phyloP scores from a whole-genome alignment of 1,140 invertebrate genomes.

The Drosophila micromelanica region DNA sequence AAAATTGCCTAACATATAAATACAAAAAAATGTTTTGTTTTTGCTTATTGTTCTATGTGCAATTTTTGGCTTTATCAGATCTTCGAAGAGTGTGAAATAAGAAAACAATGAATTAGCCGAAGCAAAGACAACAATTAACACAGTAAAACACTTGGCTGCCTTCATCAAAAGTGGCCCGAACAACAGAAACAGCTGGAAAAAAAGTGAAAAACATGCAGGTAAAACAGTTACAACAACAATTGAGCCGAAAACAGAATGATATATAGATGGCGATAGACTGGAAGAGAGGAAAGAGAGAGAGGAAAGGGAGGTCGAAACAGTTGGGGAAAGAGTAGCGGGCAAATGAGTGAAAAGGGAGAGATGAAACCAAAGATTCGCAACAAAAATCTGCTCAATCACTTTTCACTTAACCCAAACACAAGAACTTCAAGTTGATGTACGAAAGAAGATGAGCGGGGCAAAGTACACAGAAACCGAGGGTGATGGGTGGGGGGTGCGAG shows the following conservation, averaged over 20 bases:
- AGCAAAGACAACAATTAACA: constrained; percentile 69
- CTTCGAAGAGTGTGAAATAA: constrained; percentile 20
- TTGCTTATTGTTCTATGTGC: constrained; percentile 35
- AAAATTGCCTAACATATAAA: constrained; percentile 39
- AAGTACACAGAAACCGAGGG: constrained; percentile 20
- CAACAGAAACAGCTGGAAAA: constrained; percentile 41
- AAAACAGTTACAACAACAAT: constrained; percentile 29
- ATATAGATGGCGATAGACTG: neutral
- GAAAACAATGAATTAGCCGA: constrained; percentile 34
- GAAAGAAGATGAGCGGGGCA: neutral
- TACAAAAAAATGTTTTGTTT: constrained; percentile 17
- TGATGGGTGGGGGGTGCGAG: constrained; percentile 12
- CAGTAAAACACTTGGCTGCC: constrained; percentile 59
- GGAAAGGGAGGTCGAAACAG: neutral
- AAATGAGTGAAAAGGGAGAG: constrained; percentile 7
- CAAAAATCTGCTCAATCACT: constrained; percentile 82
- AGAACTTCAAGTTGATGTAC: constrained; percentile 72
- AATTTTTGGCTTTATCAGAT: constrained; percentile 50
- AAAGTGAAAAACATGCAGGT: no score
- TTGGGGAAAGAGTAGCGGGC: neutral
- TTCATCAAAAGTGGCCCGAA: constrained; percentile 47
- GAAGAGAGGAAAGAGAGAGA: constrained; percentile 1
- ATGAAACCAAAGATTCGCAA: constrained; percentile 76
- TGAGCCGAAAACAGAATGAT: constrained; percentile 12
- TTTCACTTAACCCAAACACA: constrained; percentile 82